These are phyloP conservation scores for Idaea biselata DNA, from an alignment of 2,888 invertebrate genomes.

Conservation along the genomic window DNA sequence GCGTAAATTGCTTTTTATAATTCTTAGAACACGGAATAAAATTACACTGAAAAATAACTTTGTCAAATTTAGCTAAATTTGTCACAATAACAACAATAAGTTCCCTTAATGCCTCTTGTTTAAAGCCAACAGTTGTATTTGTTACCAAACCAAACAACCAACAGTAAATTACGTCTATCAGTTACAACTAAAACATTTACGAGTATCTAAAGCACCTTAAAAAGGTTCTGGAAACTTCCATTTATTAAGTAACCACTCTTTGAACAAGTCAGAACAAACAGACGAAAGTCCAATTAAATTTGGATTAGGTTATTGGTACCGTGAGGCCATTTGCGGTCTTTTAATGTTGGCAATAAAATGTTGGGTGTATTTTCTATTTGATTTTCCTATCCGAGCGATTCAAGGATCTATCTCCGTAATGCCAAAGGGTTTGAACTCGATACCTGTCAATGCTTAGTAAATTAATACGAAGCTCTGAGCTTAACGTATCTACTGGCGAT, in stretches of 20 bases:
- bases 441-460: slow-evolving; percentile 15
- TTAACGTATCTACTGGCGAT: slow-evolving; percentile 10
- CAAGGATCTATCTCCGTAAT: slow-evolving; percentile 20
- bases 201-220: not conserved
- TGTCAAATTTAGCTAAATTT: not conserved
- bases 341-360: slow-evolving; percentile 30
- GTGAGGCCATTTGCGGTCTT: slow-evolving; percentile 34
- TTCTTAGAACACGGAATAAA: not conserved
- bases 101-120: not conserved
- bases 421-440: slow-evolving; percentile 23
- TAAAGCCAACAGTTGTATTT: not conserved
- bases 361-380: slow-evolving; percentile 38
- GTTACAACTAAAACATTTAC: not conserved
- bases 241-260: slow-evolving; percentile 7
- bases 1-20: too few species aligned
- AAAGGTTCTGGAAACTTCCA: not conserved
- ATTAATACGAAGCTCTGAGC: slow-evolving; percentile 24
- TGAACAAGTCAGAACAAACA: slow-evolving; percentile 16
- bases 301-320: slow-evolving; percentile 39
- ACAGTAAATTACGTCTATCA: slow-evolving; percentile 1
- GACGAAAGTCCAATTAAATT: slow-evolving; percentile 41
- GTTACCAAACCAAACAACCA: not conserved
- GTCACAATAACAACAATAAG: not conserved
- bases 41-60: too few species aligned
- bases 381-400: slow-evolving; percentile 33